Evolutionary conservation across 2,113 vertebrate genomes (phyloP).

Genomic region (Calidris pugnax): DNA sequence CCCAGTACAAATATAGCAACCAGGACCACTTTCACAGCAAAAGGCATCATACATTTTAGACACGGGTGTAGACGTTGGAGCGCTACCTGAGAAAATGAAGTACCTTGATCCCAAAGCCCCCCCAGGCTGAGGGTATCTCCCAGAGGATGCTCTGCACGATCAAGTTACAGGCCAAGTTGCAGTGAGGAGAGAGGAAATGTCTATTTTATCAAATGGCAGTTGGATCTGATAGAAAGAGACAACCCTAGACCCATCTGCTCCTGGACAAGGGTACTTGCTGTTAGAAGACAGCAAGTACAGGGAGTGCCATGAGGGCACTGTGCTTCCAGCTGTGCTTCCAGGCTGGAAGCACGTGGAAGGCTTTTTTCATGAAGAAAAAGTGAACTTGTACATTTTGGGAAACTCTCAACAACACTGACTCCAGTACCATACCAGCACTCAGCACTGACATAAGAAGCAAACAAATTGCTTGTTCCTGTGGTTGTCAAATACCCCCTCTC

Average conservation of each 20-base stretch:
- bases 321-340: neutral
- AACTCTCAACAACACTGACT: neutral
- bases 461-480: fast-evolving
- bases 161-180: neutral
- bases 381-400: neutral
- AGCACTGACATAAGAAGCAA: neutral
- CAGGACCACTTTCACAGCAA: neutral
- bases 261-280: neutral
- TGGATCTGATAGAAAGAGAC: neutral
- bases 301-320: neutral
- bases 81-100: neutral
- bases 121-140: neutral
- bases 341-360: neutral
- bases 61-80: neutral
- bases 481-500: neutral
- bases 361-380: neutral
- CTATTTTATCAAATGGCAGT: neutral
- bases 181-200: neutral
- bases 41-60: neutral
- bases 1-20: neutral
- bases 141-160: neutral
- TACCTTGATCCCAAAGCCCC: neutral
- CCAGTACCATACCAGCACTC: neutral
- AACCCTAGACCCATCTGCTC: neutral
- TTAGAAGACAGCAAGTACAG: neutral